These are phyloP conservation scores for Suncus etruscus DNA, from an alignment of 2,113 vertebrate species.

Conservation along the genomic window DNA sequence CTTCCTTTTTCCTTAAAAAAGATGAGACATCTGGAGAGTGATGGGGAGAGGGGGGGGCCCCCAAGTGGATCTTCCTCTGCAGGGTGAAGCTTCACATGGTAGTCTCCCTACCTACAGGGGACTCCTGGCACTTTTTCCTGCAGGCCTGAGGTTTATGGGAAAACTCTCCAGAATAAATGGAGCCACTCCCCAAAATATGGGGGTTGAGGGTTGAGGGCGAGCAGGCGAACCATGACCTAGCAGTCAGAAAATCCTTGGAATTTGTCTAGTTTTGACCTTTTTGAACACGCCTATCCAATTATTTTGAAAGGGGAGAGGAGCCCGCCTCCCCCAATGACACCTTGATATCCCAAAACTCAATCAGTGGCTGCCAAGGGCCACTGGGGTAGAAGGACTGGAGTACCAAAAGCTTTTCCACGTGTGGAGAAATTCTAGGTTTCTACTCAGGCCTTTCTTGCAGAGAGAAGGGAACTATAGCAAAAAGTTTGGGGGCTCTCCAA, in stretches of 20 bases:
- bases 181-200: too few species aligned
- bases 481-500: not conserved
- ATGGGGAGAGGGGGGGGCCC: not conserved
- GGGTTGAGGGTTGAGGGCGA: not conserved
- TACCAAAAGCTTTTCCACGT: constrained; percentile 1
- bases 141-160: not conserved
- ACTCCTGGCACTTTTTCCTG: not conserved
- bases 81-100: too few species aligned
- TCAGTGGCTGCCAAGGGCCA: not conserved
- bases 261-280: constrained; percentile 1
- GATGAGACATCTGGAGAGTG: not conserved
- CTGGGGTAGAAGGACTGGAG: not conserved
- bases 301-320: not conserved
- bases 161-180: not conserved
- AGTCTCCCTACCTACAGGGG: too few species aligned
- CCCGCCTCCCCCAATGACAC: not conserved
- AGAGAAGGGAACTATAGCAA: not conserved
- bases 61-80: too few species aligned
- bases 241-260: not conserved
- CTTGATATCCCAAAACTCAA: constrained; percentile 40
- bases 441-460: not conserved
- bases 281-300: not conserved
- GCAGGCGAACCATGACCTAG: too few species aligned
- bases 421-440: not conserved
- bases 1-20: accelerated